Evolutionary conservation across 2,113 vertebrate species (phyloP).

Genomic region (Catharus minimus): DNA sequence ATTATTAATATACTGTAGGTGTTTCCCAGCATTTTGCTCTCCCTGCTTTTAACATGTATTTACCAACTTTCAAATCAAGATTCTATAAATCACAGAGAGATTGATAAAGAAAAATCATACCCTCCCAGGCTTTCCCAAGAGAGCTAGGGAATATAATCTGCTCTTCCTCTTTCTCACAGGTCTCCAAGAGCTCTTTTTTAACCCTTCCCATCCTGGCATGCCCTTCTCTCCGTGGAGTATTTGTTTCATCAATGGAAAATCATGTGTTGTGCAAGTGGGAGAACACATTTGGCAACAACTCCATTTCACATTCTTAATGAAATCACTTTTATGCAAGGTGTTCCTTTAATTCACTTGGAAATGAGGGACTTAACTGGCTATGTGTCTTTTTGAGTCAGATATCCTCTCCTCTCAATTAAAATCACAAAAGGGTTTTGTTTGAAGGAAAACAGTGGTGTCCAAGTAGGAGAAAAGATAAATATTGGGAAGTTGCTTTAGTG

Average conservation of each 20-base stretch:
- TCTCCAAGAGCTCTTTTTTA: slow-evolving; percentile 24
- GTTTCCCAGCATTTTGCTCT: not conserved
- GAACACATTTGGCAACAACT: not conserved
- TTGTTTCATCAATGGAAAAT: not conserved
- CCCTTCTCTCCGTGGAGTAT: fast-evolving
- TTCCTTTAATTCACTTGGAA: slow-evolving; percentile 27
- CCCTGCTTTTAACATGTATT: not conserved
- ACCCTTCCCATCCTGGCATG: slow-evolving; percentile 1
- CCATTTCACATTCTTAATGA: not conserved
- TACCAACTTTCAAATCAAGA: not conserved
- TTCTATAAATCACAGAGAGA: not conserved
- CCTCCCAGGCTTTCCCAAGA: not conserved
- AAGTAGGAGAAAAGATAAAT: not conserved
- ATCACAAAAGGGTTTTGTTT: slow-evolving; percentile 26
- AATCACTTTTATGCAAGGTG: not conserved
- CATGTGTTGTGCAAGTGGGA: not conserved
- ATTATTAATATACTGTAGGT: too few species aligned
- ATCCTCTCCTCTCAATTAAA: not conserved
- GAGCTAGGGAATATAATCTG: slow-evolving; percentile 35
- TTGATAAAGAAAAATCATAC: slow-evolving; percentile 16
- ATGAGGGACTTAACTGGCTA: not conserved
- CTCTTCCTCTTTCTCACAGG: slow-evolving; percentile 46
- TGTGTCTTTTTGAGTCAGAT: not conserved
- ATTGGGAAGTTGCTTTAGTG: not conserved
- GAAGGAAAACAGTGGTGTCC: not conserved